Base-by-base conservation (phyloP, 2,888 invertebrate species). In the Campoletis raptor region DNA sequence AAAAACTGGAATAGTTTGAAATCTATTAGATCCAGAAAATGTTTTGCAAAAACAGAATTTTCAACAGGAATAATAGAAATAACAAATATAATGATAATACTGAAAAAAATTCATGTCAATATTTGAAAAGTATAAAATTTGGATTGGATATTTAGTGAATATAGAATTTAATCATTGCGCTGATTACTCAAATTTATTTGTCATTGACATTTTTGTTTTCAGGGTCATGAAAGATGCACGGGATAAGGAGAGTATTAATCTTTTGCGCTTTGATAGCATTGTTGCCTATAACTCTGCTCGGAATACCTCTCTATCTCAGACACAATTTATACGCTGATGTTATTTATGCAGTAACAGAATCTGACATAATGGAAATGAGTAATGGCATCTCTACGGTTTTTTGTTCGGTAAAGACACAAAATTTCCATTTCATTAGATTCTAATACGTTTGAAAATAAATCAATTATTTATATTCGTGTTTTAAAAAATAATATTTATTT, bases 301-400 rank as follows among this genome's bases (percentile, higher is more conserved):
- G 97, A 77, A 95, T 97, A 88, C 98, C 98, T 21, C 94, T 98
- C 69, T 97, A 98, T 94, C 95, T 98, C 88, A 95, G 97, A 70
- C 97, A 97, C 94, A 96, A 96, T 86, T 95, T 96, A 77, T 98
- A 97, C 94, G 97, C 97, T 45, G 97, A 97, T 95, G 97, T 97
- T 36, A 95, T 96, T 88, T 97, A 97, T 92, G 96, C 96, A 88
- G 97, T 98, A 89, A 97, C 97, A 10, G 98, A 98, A 94, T 98
- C 98, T 0, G 98, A 98, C 94, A 97, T 98, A 24, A 95, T 98
- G 76, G 97, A 97, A 93, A 97, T 98, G 87, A 96, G 96, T 85
- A 97, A 97, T 94, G 98, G 98, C 54, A 96, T 98, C 87, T 98
- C 98, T 12, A 96, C 97, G 64, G 95, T 98, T 91, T 98, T 98